These are phyloP conservation scores for Actinostola sp. DNA, from an alignment of 92 coral and sea anemone genomes.

Conservation along the genomic window DNA sequence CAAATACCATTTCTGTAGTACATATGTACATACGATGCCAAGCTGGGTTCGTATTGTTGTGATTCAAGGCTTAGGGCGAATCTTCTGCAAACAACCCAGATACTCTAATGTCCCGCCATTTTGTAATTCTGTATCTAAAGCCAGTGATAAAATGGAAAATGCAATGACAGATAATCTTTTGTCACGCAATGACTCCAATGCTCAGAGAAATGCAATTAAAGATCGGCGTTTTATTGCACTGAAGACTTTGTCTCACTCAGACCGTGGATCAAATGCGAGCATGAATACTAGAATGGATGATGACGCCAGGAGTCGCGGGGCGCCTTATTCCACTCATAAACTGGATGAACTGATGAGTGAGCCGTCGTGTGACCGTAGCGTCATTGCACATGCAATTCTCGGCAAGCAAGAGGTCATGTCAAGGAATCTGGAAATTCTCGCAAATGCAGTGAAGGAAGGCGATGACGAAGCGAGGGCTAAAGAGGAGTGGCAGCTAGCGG, in stretches of 20 bases:
- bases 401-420: slow-evolving; percentile 81
- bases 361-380: slow-evolving; percentile 49
- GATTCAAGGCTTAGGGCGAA: slow-evolving; percentile 79
- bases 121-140: slow-evolving; percentile 23
- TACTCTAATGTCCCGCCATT: slow-evolving; percentile 25
- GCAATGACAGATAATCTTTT: slow-evolving; percentile 45
- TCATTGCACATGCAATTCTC: slow-evolving; percentile 67
- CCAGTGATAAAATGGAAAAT: slow-evolving; percentile 45
- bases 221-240: slow-evolving; percentile 46
- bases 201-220: slow-evolving; percentile 36
- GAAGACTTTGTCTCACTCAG: slow-evolving; percentile 22
- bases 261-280: slow-evolving; percentile 24
- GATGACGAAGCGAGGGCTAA: slow-evolving; percentile 78
- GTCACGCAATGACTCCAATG: slow-evolving; percentile 29
- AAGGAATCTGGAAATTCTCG: slow-evolving; percentile 67
- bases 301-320: slow-evolving; percentile 26
- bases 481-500: slow-evolving; percentile 96
- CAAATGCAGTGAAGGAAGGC: slow-evolving; percentile 70
- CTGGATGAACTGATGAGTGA: slow-evolving; percentile 35
- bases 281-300: slow-evolving; percentile 25
- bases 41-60: slow-evolving; percentile 87
- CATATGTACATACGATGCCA: slow-evolving; percentile 83
- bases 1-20: slow-evolving; percentile 85
- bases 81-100: slow-evolving; percentile 64
- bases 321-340: slow-evolving; percentile 40